A percentile compares a stretch with the other conserved stretches of the same genome.
Conservation (phyloP, 2,113 vertebrate species). For the Hyaena hyaena region DNA sequence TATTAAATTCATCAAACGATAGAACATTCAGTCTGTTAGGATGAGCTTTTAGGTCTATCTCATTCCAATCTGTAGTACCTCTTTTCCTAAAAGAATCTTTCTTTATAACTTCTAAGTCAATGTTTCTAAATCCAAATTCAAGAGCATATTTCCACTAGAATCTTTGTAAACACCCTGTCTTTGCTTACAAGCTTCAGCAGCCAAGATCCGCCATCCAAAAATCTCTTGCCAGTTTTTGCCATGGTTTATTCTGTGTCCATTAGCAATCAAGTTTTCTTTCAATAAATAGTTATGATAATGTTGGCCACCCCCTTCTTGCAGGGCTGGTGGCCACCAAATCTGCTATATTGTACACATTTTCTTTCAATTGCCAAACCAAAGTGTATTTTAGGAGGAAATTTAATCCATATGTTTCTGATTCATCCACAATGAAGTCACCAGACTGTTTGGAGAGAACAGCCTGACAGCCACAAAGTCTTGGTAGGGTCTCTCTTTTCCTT, state of each 20-base stretch:
- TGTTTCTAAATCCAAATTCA: not conserved
- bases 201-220: not conserved
- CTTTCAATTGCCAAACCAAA: conserved; percentile 36
- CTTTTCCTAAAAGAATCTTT: conserved; percentile 34
- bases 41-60: not conserved
- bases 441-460: not conserved
- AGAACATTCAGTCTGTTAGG: not conserved
- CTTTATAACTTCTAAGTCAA: not conserved
- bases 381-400: conserved; percentile 54
- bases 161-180: not conserved
- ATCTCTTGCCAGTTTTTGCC: not conserved
- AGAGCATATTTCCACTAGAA: not conserved
- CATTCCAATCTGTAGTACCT: not conserved
- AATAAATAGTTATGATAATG: not conserved
- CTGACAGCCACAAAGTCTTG: not conserved
- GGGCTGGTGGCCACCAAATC: not conserved
- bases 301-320: not conserved
- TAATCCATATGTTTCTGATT: conserved; percentile 53
- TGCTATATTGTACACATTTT: conserved; percentile 23
- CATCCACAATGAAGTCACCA: conserved; percentile 45
- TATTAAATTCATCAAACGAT: not conserved
- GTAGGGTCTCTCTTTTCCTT: not conserved
- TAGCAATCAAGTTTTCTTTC: not conserved
- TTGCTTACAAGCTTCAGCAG: not conserved
- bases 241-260: not conserved